Base-by-base conservation (phyloP, 1,140 invertebrate genomes). In the Archegozetes longisetosus region DNA sequence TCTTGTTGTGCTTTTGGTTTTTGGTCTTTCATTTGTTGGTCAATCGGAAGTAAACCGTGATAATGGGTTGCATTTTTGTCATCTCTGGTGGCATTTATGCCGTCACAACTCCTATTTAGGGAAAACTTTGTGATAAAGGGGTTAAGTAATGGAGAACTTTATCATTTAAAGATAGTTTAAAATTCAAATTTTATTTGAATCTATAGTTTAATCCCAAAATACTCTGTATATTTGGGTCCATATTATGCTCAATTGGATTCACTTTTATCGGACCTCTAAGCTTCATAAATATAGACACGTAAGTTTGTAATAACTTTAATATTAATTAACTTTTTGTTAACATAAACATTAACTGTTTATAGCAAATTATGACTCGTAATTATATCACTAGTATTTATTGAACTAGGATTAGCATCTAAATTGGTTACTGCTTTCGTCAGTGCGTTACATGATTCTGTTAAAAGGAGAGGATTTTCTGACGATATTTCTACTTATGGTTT, bases 81-180 rank as follows among this genome's bases (percentile, higher is more conserved):
- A 83, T 91, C 49, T 88, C 86, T 67, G 88, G 88, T 2, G 86
- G 83, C 1, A 79, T 82, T 13, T 91, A 91, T 71, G 86, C 86
- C 1, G 47, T 85, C 0, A 84, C 84, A 0, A 84, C 86, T 0
- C 87, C 88, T 0, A 72, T 75, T 14, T 90, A 84, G 81, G 87
- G 88, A 24, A 84, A 79, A 78, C 64, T 88, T 0, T 86, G 85
- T 66, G 86, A 88, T 68, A 63, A 57, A 56, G 57, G 61, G 27
- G 53, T 64, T 58, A 55, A 54, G 25, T 40, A 9, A 9, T 40
- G 17, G 17, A 9, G 17, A 40, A 40, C 17, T 9, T 9, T 9
- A 9, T 9, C 17, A 40, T 40, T 9, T 40, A 40, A 9, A 40
- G 6, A 40, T 40, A 9, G 6, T 9, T 17, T 40, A 40, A 40